Base-by-base conservation (phyloP, 2,113 vertebrate genomes). In the Nestor notabilis region DNA sequence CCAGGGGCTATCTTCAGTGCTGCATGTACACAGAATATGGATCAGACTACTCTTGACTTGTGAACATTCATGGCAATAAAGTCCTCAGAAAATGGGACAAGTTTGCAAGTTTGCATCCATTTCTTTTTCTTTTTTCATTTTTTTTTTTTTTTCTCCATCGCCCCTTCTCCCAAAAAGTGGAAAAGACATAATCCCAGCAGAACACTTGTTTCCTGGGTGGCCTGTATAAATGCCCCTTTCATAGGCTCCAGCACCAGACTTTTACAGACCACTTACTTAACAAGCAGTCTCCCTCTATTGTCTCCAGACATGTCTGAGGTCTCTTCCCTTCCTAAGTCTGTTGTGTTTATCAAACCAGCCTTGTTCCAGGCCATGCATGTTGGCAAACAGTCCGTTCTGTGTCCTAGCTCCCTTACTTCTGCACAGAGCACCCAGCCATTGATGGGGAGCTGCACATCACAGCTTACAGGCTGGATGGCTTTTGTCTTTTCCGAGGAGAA, bases 81-180 rank as follows among this genome's bases (percentile, higher is more conserved):
- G 29, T 31, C 24, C 35, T n/a, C 66, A 18, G 25, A 10, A 71
- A 35, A 39, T 50, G 46, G 21, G 33, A 64, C 23, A 4, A 1
- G 19, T 41, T 75, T 53, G 4, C 23, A 4, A 1, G 19, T 41
- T 75, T 53, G 4, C 10, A 41, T 7, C 10, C 1, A 7, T 53
- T 39, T 60, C 1, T 2, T 8, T 4, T 17, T 7, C 5, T 11
- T 13, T 5, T 10, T 44, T 2, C 2, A n/a, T n/a, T 17, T 25
- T 9, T 5, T 5, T 5, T 27, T 18, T 4, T 4, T 3, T n/a
- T 25, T 20, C 5, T 2, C 46, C 35, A 27, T 24, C 13, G 7
- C 63, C 27, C 31, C 29, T 76, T 70, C 53, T 25, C 33, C 6
- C 9, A 10, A 39, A 35, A 61, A 25, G 41, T 50, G 63, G 29